Base-by-base conservation (phyloP, 2,888 invertebrate genomes). In the Terebella lapidaria region DNA sequence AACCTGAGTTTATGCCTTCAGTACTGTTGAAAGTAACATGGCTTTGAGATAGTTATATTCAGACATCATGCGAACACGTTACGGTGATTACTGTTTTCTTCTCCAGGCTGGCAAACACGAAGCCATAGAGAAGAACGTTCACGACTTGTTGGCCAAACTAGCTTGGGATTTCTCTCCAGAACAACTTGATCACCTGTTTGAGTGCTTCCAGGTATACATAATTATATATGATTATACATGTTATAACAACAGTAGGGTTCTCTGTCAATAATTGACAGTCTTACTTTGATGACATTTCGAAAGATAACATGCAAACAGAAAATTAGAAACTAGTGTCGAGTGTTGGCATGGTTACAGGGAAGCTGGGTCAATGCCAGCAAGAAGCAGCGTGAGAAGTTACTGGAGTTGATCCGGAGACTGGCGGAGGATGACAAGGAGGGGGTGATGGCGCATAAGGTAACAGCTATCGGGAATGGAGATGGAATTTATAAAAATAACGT, bases 371-470 rank as follows among this genome's bases (percentile, higher is more conserved):
- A 91, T 67, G 95, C 95, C 45, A 93, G 90, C 78, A 94, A 93
- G 81, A 90, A 95, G 77, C 95, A 97, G 83, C 86, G 94, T 71
- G 96, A 97, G 82, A 91, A 94, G 76, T 84, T 97, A 67, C 82
- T 97, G 71, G 96, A 97, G 83, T 85, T 97, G 67, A 96, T 97
- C 71, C 86, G 96, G 66, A 86, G 95, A 69, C 84, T 97, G 63
- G 96, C 96, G 2, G 96, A 97, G 82, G 96, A 97, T 81, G 96
- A 97, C 81, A 96, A 97, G 81, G 94, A 96, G 81, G 96, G 96
- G 56, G 93, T 95, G 10, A 96, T 96, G 96, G 95, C 96, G 52
- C 92, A 94, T 80, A 96, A 96, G 86, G 94, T 88, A 63, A n/a
- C n/a, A n/a, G n/a, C n/a, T n/a, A n/a, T n/a, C n/a, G n/a, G n/a